These are phyloP conservation scores for Nemapogon koenigi DNA, from an alignment of 2,888 invertebrate species.

Conservation along the genomic window DNA sequence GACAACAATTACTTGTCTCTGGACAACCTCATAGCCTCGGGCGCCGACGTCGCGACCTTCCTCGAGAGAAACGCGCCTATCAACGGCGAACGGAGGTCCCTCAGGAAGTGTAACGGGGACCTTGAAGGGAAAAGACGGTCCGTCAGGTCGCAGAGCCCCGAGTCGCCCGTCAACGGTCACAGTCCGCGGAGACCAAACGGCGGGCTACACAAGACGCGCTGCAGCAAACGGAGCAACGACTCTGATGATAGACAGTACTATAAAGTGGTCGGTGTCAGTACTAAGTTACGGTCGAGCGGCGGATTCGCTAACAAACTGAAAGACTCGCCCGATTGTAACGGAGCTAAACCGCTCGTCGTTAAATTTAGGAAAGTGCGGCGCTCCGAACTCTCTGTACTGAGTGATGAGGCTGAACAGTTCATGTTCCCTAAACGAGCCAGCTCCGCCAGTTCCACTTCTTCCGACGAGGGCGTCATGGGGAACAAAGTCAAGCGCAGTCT, in stretches of 20 bases:
- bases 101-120: constrained; percentile 48
- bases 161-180: constrained; percentile 30
- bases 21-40: constrained; percentile 72
- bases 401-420: constrained; percentile 87
- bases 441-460: constrained; percentile 55
- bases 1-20: constrained; percentile 77
- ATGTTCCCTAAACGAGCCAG: constrained; percentile 79
- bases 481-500: constrained; percentile 36
- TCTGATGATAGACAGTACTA: constrained; percentile 65
- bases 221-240: constrained; percentile 28
- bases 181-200: constrained; percentile 38
- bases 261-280: constrained; percentile 74
- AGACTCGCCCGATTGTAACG: constrained; percentile 51
- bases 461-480: constrained; percentile 61
- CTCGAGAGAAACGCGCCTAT: constrained; percentile 62
- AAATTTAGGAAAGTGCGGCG: constrained; percentile 77
- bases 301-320: constrained; percentile 37
- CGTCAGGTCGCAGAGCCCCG: constrained; percentile 36
- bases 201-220: constrained; percentile 35
- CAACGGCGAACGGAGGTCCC: constrained; percentile 44
- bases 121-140: constrained; percentile 23
- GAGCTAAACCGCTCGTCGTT: constrained; percentile 67
- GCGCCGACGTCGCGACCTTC: constrained; percentile 73
- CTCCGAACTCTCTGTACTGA: constrained; percentile 76
- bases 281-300: constrained; percentile 70